Evolutionary conservation across 2,113 vertebrate species (phyloP), one percentile per base, ranked within the genome.

Genomic region (Notothenia rossii): DNA sequence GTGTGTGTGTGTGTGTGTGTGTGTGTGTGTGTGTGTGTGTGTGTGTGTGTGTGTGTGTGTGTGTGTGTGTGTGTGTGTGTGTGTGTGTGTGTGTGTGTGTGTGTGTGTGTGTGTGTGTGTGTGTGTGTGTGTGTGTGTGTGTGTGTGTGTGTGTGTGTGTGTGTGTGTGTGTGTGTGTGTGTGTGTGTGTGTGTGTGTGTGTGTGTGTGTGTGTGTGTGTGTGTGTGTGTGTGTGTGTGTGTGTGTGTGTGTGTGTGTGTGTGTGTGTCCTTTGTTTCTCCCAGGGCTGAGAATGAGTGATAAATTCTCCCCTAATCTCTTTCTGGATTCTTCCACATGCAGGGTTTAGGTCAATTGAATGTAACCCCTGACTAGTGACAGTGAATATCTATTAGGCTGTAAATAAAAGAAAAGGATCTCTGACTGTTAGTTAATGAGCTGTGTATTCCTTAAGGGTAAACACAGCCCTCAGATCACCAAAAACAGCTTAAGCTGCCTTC

Each of bases 291-390:
- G 91, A 96, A 94, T 93, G 90, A 93, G 93, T 94, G 93, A 96
- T 96, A 95, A 95, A 96, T 95, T 96, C 94, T 90, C 68, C 68
- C 75, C 68, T 96, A 95, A 96, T 96, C 94, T 95, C 94, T 87
- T 85, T 94, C 91, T 91, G 91, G 92, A 95, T 96, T 94, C 93
- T 93, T 95, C 89, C 92, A 84, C 92, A 90, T 88, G 83, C 91
- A 92, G 91, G 93, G 93, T 95, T 96, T 95, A 94, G 88, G 91
- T 92, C 95, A 96, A 96, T 95, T 96, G 93, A 96, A 95, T 95
- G 92, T 94, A 92, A 93, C 92, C 86, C 83, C 86, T 94, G 92
- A 90, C 91, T 90, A 91, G 95, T 94, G 94, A 96, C 94, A 95
- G 93, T 91, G 94, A 94, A 96, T 96, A 94, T 95, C 93, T 96